Base-by-base conservation (phyloP, 2,888 invertebrate species). In the Lutraria lutraria region DNA sequence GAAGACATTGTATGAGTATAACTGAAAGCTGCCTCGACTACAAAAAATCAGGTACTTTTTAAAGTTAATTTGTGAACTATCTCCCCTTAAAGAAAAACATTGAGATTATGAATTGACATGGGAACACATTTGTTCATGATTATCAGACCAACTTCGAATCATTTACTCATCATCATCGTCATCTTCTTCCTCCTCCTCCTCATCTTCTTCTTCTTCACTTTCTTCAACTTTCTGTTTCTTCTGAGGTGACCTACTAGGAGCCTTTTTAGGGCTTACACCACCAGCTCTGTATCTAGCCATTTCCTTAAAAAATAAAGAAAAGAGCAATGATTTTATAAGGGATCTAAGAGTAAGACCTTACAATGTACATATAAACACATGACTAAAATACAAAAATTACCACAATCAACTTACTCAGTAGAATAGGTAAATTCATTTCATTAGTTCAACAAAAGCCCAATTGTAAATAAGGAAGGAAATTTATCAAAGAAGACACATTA, bases 161-260 rank as follows among this genome's bases (percentile, higher is more conserved):
- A 88, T 76, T 53, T 88, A 87, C 19, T 92, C 90, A 76, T 93
- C 92, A 43, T 94, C 93, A 29, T 94, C 94, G 13, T 94, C 93
- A 21, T 95, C 94, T 0, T 94, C 93, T 0, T 94, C 94, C 0
- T 93, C 94, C 8, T 94, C 94, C 0, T 95, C 95, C 0, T 94
- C 94, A 0, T 94, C 94, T 19, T 94, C 94, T 19, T 94, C 95
- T 6, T 94, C 94, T 19, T 94, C 94, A 25, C 93, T 93, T 15
- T 87, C 90, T 80, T 87, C 89, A 19, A 91, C 90, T 63, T 89
- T 91, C 29, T 91, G 88, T 85, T 93, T 93, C 90, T 94, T 94
- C 21, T 92, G 90, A 60, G 93, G 92, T 29, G 94, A 90, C 81
- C 85, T 81, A 25, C 79, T 79, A 0, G 88, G 10, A 76, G 90